Evolutionary conservation across 2,113 vertebrate genomes (phyloP), one percentile per base, ranked within the genome.

Genomic region (Pelecanus crispus): DNA sequence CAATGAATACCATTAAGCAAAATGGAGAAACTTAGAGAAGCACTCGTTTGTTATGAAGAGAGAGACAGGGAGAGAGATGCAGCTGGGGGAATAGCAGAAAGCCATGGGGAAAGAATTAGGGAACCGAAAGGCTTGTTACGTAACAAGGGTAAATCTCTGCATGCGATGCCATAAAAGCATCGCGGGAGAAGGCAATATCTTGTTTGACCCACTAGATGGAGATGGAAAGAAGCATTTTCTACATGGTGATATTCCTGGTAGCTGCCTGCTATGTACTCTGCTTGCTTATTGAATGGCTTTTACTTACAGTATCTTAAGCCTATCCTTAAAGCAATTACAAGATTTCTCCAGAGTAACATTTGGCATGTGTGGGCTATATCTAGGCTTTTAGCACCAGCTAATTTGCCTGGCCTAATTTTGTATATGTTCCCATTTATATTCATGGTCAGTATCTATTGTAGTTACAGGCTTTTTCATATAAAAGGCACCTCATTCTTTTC

Each of bases 151-250:
- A 58, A 80, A 90, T 86, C 86, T 77, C 71, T 2, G 5, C 5
- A 2, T n/a, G 71, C 8, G 21, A 25, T 68, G 78, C 73, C 38
- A 15, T 67, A 13, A 74, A 42, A 80, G 40, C 47, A 49, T 13
- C 2, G 4, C 2, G 44, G 65, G 53, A 77, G 74, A 65, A 29
- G 79, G 95, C 88, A 95, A 7, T 97, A 92, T 34, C 71, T 82
- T 5, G 0, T 56, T 70, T 55, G n/a, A 53, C 75, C 98, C 98
- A 97, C 97, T 94, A 98, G 98, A 96, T 98, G 98, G 98, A 97
- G 92, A 92, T 88, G 91, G 94, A 50, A 95, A 97, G 94, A 98
- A 97, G 80, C 90, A 11, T 96, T 96, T 97, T 95, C 70, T 81
- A 14, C 55, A 3, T 4, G 9, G 4, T 18, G 65, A 9, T 61